These are phyloP conservation scores for Corythoichthys intestinalis DNA, from an alignment of 2,113 vertebrate species.

Conservation along the genomic window DNA sequence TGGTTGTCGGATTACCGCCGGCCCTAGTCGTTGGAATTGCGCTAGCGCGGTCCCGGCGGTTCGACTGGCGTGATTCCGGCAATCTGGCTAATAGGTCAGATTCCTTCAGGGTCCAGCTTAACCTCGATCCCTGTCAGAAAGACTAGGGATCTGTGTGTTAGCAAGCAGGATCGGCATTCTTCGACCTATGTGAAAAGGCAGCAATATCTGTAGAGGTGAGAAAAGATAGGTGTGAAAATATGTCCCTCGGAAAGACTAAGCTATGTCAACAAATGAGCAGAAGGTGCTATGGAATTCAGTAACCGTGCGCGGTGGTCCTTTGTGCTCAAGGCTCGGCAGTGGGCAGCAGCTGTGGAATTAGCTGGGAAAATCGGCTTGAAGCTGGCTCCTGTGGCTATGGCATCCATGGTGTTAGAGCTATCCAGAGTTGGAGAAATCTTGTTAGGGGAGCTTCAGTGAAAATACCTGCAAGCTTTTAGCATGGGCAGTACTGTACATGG, in stretches of 20 bases:
- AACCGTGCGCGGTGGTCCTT: not conserved
- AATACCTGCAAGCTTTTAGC: not conserved
- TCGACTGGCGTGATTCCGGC: no score
- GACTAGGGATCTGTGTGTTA: not conserved
- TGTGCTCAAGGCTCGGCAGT: not conserved
- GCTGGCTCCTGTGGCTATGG: not conserved
- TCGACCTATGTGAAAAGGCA: not conserved
- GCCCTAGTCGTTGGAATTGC: no score
- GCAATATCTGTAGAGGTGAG: not conserved
- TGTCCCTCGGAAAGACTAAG: not conserved
- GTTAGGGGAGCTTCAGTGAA: not conserved
- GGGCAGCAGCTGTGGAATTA: conserved; percentile 5
- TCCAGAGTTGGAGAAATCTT: not conserved
- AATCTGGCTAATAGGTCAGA: no score
- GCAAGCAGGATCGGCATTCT: not conserved
- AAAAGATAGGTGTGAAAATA: not conserved
- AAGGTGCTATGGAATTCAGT: not conserved
- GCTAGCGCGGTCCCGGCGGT: no score
- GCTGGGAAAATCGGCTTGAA: conserved; percentile 3
- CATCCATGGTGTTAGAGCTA: not conserved
- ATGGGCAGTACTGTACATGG: not conserved
- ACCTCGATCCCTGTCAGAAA: no score
- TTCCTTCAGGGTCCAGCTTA: no score
- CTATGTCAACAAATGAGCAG: not conserved
- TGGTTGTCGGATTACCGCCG: no score